Percentiles rank a stretch among this genome's conserved stretches.
Evolutionary conservation across 2,888 invertebrate genomes (phyloP).

Genomic region (Drosophila anomelani): DNA sequence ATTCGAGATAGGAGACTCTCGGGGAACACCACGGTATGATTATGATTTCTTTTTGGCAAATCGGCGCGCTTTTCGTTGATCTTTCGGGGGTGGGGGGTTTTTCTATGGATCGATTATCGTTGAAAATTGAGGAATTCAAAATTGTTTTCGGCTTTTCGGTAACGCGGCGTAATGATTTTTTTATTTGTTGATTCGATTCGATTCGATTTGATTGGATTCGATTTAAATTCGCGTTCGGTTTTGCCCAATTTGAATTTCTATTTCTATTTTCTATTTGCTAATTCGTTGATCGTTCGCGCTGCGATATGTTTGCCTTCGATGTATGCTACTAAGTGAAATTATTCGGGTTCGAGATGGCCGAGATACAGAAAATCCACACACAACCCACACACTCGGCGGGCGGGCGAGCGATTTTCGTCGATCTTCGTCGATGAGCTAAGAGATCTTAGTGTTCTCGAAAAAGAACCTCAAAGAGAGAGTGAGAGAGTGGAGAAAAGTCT

Average conservation of each 20-base stretch:
- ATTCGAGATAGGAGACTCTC: constrained; percentile 5
- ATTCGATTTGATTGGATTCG: constrained; percentile 17
- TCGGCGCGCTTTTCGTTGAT: constrained; percentile 67
- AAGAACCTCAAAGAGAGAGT: background rate
- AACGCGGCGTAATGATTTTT: constrained; percentile 12
- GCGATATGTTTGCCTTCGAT: constrained; percentile 79
- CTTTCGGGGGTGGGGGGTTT: constrained; percentile 11
- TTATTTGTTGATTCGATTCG: constrained; percentile 4
- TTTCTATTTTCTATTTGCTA: constrained; percentile 62
- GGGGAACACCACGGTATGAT: constrained; percentile 53
- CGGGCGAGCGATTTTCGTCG: constrained; percentile 20
- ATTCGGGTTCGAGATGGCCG: constrained; percentile 13
- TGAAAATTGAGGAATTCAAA: constrained; percentile 23
- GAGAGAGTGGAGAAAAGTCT: constrained; percentile 9
- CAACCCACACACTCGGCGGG: constrained; percentile 19
- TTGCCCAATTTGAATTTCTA: constrained; percentile 47
- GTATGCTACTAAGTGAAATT: constrained; percentile 75
- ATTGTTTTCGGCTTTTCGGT: constrained; percentile 21
- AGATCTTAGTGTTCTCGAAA: constrained; percentile 4
- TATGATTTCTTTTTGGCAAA: constrained; percentile 22
- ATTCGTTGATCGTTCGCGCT: constrained; percentile 75
- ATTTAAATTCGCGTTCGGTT: constrained; percentile 32
- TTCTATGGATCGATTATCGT: constrained; percentile 35
- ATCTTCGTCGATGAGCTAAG: constrained; percentile 17
- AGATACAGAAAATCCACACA: constrained; percentile 10